A percentile compares a stretch with the other conserved stretches of the same genome.
Evolutionary conservation across 2,888 invertebrate genomes (phyloP).

Genomic region (Periphyllus acericola): DNA sequence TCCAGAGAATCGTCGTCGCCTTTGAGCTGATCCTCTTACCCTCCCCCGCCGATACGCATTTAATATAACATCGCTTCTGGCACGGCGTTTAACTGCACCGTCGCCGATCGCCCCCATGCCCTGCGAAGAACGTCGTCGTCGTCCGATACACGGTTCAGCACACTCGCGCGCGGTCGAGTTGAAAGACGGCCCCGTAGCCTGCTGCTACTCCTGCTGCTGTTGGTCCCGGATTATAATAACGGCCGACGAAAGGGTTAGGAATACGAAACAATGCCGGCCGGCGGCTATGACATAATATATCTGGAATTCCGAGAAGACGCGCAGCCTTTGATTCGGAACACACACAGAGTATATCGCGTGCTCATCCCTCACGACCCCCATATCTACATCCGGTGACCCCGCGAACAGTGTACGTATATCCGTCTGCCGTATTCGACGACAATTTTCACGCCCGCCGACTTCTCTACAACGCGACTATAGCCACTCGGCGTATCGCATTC

Average conservation of each 20-base stretch:
- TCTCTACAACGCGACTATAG: neutral
- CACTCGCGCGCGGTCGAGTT: neutral
- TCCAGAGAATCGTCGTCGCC: too few species aligned
- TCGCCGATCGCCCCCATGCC: too few species aligned
- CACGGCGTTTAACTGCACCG: neutral
- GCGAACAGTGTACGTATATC: neutral
- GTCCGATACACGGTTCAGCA: slow-evolving; percentile 13
- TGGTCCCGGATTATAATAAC: neutral
- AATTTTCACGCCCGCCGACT: neutral
- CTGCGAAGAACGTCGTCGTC: neutral
- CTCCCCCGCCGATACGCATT: neutral
- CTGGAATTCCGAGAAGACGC: slow-evolving; percentile 32
- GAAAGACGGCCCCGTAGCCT: neutral
- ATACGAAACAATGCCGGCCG: slow-evolving; percentile 24
- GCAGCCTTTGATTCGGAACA: neutral
- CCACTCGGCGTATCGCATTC: neutral
- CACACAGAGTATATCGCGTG: neutral
- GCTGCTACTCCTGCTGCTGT: neutral
- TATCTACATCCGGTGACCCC: neutral
- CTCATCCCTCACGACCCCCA: neutral
- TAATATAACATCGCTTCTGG: neutral
- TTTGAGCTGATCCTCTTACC: neutral
- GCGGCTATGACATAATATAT: neutral
- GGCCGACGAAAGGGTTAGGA: slow-evolving; percentile 20
- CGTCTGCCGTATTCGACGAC: neutral